phyloP scores from a whole-genome alignment of 2,888 invertebrate species.

The Amorpha juglandis region DNA sequence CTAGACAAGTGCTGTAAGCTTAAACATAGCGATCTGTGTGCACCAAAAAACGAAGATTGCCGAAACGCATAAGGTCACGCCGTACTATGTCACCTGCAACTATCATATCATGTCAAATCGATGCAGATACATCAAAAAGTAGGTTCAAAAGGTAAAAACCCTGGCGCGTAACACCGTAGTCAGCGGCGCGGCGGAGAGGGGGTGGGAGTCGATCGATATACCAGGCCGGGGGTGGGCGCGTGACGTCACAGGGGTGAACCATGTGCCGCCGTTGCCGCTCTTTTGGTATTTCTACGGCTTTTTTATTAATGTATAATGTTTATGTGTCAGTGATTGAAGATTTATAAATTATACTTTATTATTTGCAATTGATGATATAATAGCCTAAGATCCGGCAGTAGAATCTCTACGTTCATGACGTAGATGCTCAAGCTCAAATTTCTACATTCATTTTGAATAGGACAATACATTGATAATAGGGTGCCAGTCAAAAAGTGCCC shows the following conservation, averaged over 20 bases:
- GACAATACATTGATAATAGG: no score
- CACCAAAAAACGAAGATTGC: no score
- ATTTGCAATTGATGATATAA: no score
- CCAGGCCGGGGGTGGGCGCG: conserved; percentile 51
- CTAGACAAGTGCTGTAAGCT: no score
- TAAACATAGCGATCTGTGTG: no score
- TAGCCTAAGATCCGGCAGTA: no score
- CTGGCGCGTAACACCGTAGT: conserved; percentile 54
- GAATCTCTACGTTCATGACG: no score
- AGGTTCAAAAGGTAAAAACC: conserved; percentile 50
- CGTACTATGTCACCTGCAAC: not conserved
- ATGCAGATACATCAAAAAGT: conserved; percentile 24
- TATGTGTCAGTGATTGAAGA: no score
- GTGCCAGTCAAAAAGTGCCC: no score
- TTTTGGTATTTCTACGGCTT: conserved; percentile 31
- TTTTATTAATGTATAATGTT: not conserved
- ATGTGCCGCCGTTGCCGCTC: conserved; percentile 48
- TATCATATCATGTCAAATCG: conserved; percentile 14
- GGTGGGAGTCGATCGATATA: conserved; percentile 67
- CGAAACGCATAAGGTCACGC: not conserved
- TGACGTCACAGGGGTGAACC: conserved; percentile 70
- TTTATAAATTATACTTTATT: no score
- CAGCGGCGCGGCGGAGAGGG: conserved; percentile 48
- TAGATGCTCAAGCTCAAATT: no score
- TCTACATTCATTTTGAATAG: no score